These are phyloP conservation scores for Potorous gilbertii DNA, from an alignment of 2,797 vertebrate species.

Conservation along the genomic window DNA sequence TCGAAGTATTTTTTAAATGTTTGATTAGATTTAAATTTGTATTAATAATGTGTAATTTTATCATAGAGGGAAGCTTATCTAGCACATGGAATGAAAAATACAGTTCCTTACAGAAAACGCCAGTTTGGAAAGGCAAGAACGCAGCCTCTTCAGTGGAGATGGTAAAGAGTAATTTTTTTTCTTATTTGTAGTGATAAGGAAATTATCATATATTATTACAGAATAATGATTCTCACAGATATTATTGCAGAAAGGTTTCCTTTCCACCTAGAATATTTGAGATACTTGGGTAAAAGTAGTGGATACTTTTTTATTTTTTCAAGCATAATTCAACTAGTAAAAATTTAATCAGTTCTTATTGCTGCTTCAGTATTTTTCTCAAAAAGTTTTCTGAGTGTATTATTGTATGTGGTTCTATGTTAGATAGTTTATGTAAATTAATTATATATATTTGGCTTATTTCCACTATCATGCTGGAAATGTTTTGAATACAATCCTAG, in stretches of 20 bases:
- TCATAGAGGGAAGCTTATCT: slow-evolving; percentile 96
- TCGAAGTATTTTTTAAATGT: background rate
- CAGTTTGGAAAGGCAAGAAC: slow-evolving; percentile 93
- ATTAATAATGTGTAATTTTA: slow-evolving; percentile 69
- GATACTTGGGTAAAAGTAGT: slow-evolving; percentile 13
- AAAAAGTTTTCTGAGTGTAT: background rate
- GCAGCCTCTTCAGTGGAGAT: slow-evolving; percentile 91
- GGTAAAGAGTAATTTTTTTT: slow-evolving; percentile 85
- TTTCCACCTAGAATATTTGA: slow-evolving; percentile 9
- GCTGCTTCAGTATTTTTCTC: background rate
- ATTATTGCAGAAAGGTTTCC: background rate
- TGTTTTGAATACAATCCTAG: background rate
- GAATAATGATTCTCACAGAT: slow-evolving; percentile 1
- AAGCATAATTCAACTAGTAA: slow-evolving; percentile 33
- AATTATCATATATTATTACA: slow-evolving; percentile 44
- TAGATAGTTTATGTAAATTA: background rate
- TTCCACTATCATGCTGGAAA: background rate
- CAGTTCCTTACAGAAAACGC: slow-evolving; percentile 93
- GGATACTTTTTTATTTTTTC: slow-evolving; percentile 18
- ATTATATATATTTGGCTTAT: background rate
- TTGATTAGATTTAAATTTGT: slow-evolving; percentile 57
- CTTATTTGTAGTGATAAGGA: slow-evolving; percentile 28
- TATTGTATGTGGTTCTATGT: background rate
- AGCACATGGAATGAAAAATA: slow-evolving; percentile 98
- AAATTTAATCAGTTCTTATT: slow-evolving; percentile 12